Base-by-base conservation (phyloP, 2,113 vertebrate genomes). In the Rhagologus leucostigma region DNA sequence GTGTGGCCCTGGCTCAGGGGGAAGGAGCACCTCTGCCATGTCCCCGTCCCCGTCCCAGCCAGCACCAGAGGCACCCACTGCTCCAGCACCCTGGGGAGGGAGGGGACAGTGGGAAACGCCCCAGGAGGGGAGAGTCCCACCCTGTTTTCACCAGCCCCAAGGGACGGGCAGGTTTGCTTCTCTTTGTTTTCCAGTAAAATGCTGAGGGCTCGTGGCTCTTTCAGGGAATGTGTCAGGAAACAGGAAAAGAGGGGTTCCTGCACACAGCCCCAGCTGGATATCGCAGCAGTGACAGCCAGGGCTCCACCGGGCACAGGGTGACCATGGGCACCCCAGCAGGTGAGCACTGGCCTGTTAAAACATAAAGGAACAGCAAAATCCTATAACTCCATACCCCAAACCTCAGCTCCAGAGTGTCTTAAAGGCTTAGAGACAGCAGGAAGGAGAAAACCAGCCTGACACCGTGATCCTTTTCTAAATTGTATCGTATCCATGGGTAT, bases 281-380 rank as follows among this genome's bases (percentile, higher is more conserved):
- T 7, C 3, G 10, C 1, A 2, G 82, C 75, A 50, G 24, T 0
- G 0, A 10, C 5, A 21, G 47, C 2, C 5, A 32, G 64, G 1
- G 26, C 17, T 74, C 19, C 7, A 20, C 53, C 3, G 18, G 33
- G 22, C 35, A n/a, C 27, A 12, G 3, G 0, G 8, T 17, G 60
- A 13, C 16, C 1, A 2, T 1, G 7, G 60, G 80, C 1, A 7
- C 17, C 1, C 1, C 35, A 47, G 63, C 37, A 75, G 39, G 24
- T 33, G 11, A 75, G 60, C 21, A 11, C 21, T 60, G 57, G 24
- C 20, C 73, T 68, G 42, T 21, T 15, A 55, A 57, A 90, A 47
- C 13, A 53, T 9, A 53, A 69, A 93, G n/a, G 6, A 93, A 30
- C 10, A 35, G 42, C 50, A 50, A 46, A 77, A 60, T 52, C 70